Percentiles rank a stretch among this genome's conserved stretches.
Evolutionary conservation across 2,888 invertebrate genomes (phyloP).

Genomic region (Cheilosia impressa): DNA sequence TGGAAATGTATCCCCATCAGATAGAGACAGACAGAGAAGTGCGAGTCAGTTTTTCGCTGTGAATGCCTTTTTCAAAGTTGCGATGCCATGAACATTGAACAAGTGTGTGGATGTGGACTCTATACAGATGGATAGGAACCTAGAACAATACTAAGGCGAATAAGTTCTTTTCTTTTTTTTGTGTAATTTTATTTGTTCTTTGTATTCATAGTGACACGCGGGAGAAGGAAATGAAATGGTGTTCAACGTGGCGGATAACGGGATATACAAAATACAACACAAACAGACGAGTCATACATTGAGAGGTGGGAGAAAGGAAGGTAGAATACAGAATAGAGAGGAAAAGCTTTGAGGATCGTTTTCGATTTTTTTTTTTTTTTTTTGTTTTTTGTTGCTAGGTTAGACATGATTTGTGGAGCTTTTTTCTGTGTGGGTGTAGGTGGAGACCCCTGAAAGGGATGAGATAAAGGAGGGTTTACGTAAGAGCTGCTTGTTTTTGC

Average conservation of each 20-base stretch:
- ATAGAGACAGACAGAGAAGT: slow-evolving; percentile 33
- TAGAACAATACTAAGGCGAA: slow-evolving; percentile 68
- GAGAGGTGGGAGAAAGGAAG: slow-evolving; percentile 26
- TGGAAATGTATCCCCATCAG: slow-evolving; percentile 60
- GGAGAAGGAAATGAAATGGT: slow-evolving; percentile 59
- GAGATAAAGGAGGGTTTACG: slow-evolving; percentile 42
- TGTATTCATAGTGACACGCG: slow-evolving; percentile 39
- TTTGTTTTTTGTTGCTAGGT: slow-evolving; percentile 20
- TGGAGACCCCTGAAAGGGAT: slow-evolving; percentile 21
- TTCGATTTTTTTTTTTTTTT: slow-evolving; percentile 9
- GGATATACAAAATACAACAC: slow-evolving; percentile 18
- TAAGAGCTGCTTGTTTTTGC: slow-evolving; percentile 20
- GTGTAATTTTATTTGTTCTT: slow-evolving; percentile 7
- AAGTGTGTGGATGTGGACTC: slow-evolving; percentile 29
- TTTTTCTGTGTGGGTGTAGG: not conserved
- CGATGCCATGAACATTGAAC: not conserved
- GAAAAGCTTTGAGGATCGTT: slow-evolving; percentile 61
- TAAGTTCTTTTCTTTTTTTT: slow-evolving; percentile 40
- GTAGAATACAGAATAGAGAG: not conserved
- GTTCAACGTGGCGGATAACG: slow-evolving; percentile 68
- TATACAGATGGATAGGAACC: slow-evolving; percentile 42
- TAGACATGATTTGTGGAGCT: slow-evolving; percentile 3
- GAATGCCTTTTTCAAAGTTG: slow-evolving; percentile 38
- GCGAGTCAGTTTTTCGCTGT: slow-evolving; percentile 26
- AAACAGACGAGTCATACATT: slow-evolving; percentile 28